Evolutionary conservation across 1,140 invertebrate genomes (phyloP).

Genomic region (Bombus superbus): DNA sequence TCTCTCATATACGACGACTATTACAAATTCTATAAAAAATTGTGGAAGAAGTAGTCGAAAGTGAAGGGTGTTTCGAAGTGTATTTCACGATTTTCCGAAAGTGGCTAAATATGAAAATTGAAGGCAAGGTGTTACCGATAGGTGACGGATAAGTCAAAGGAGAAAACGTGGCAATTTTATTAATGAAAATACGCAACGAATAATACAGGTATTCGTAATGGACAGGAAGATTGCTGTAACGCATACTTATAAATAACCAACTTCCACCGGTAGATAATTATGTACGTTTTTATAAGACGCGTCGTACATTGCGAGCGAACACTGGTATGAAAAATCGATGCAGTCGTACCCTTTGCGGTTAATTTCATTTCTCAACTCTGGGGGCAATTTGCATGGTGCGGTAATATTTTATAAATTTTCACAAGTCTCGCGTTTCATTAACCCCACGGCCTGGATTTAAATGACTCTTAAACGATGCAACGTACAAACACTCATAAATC

Average conservation of each 20-base stretch:
- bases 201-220: slow-evolving; percentile 22
- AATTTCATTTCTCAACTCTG: slow-evolving; percentile 24
- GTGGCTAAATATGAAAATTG: neutral
- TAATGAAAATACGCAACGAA: slow-evolving; percentile 18
- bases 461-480: slow-evolving; percentile 10
- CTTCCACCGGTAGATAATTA: slow-evolving; percentile 26
- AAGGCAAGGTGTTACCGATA: neutral
- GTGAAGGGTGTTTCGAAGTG: too few species aligned
- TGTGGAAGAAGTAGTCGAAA: neutral
- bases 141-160: neutral
- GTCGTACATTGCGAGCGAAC: neutral
- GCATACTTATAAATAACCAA: slow-evolving; percentile 6
- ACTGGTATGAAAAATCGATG: slow-evolving; percentile 27
- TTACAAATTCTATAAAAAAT: neutral
- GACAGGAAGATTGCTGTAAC: slow-evolving; percentile 22
- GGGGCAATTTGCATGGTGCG: slow-evolving; percentile 3
- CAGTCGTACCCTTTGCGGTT: slow-evolving; percentile 1
- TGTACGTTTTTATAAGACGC: slow-evolving; percentile 15
- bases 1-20: too few species aligned
- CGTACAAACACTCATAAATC: slow-evolving; percentile 21
- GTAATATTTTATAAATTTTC: slow-evolving; percentile 32
- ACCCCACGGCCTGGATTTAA: neutral
- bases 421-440: slow-evolving; percentile 19
- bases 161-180: slow-evolving; percentile 20
- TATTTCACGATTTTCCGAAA: neutral